These are phyloP conservation scores for Enteromius afrohamiltoni DNA, from an alignment of 2,797 vertebrate genomes.

Conservation along the genomic window DNA sequence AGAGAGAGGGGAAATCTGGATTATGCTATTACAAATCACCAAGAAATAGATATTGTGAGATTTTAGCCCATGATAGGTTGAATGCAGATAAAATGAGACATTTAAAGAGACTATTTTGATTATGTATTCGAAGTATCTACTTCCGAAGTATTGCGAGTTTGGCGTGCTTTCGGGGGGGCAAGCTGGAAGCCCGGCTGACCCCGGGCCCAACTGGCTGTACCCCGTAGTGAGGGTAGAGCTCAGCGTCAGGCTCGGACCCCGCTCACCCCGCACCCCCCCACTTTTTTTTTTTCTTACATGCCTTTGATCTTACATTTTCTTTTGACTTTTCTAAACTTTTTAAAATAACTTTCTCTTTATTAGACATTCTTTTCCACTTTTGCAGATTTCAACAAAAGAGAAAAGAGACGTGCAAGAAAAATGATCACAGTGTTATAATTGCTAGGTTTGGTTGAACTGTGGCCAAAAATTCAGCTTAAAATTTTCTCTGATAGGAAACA, in stretches of 20 bases:
- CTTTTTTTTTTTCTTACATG: background rate
- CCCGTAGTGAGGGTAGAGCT: no score
- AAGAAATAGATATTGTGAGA: background rate
- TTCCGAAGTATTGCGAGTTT: no score
- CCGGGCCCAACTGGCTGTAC: no score
- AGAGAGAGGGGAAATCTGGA: background rate
- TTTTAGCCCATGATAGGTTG: background rate
- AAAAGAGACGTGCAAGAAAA: background rate
- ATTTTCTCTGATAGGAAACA: background rate
- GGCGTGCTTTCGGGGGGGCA: background rate
- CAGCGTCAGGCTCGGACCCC: no score
- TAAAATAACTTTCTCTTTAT: background rate
- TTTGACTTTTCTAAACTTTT: background rate
- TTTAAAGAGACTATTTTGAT: background rate
- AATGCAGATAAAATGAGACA: background rate
- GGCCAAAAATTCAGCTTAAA: background rate
- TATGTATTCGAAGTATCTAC: no score
- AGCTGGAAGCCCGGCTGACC: no score
- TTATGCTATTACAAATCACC: constrained; percentile 13
- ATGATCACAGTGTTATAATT: background rate
- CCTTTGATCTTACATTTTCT: background rate
- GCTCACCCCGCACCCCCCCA: no score
- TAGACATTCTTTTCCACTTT: background rate
- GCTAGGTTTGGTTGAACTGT: constrained; percentile 18
- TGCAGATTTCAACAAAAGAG: no score